These are phyloP conservation scores for Calliopum simillimum DNA, from an alignment of 2,888 invertebrate genomes.

Conservation along the genomic window DNA sequence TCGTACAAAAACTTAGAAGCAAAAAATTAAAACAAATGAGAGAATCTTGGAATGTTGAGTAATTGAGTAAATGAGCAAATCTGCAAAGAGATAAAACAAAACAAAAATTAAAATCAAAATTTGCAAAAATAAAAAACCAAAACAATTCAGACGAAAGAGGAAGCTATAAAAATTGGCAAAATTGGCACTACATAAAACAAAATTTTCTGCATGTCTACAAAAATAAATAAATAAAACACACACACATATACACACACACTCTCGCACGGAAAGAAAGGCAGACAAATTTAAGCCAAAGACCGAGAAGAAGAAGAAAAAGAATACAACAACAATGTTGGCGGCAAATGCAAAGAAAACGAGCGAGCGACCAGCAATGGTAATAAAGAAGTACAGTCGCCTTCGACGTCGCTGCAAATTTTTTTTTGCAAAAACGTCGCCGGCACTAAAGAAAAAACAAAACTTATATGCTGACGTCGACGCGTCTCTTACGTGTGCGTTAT, in stretches of 20 bases:
- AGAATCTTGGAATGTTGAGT: slow-evolving; percentile 12
- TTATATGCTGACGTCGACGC: background rate
- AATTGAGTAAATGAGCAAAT: background rate
- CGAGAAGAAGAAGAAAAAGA: background rate
- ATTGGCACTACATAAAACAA: background rate
- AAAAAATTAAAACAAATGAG: background rate
- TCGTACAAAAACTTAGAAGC: background rate
- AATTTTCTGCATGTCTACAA: background rate
- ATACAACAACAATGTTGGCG: background rate
- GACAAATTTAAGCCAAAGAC: background rate
- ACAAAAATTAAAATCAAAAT: background rate
- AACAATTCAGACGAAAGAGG: background rate
- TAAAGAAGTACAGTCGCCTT: slow-evolving; percentile 28
- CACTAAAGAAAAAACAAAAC: background rate
- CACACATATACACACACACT: background rate
- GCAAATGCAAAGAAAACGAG: background rate
- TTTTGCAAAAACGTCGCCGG: background rate
- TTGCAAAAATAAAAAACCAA: background rate
- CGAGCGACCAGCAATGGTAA: background rate
- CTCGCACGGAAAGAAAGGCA: background rate
- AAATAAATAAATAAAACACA: background rate
- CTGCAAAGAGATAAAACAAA: background rate
- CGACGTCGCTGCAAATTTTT: slow-evolving; percentile 9
- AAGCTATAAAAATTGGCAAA: slow-evolving; percentile 5
- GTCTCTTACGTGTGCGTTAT: background rate